phyloP scores from a whole-genome alignment of 2,113 vertebrate species.

The Anguilla rostrata region DNA sequence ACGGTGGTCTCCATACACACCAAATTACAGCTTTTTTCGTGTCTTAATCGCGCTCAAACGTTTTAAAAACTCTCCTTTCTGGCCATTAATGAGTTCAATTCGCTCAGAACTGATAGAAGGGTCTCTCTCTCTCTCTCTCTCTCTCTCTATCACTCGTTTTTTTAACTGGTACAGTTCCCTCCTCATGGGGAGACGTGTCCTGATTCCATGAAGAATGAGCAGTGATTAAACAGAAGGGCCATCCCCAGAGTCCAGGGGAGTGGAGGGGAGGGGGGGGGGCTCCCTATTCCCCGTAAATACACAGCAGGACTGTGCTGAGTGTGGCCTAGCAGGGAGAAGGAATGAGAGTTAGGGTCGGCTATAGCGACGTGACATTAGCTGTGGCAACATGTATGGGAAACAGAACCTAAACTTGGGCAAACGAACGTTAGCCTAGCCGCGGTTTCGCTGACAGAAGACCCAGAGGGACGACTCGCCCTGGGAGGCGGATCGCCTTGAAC shows the following conservation, averaged over 20 bases:
- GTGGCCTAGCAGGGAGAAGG: not conserved
- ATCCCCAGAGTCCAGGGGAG: not conserved
- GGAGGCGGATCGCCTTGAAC: not conserved
- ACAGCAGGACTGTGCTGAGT: not conserved
- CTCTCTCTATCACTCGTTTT: not conserved
- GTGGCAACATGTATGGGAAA: not conserved
- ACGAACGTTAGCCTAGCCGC: not conserved
- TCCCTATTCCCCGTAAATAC: not conserved
- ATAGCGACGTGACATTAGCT: not conserved
- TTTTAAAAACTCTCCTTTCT: not conserved
- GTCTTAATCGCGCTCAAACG: not conserved
- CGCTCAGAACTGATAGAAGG: not conserved
- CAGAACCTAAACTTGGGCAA: not conserved
- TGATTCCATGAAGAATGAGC: constrained; percentile 3
- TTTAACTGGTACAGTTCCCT: not conserved
- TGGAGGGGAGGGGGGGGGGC: not conserved
- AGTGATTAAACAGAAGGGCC: not conserved
- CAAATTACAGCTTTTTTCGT: not conserved
- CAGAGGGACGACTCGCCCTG: not conserved
- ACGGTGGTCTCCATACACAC: not conserved
- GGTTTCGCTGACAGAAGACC: not conserved
- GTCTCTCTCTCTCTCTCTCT: not conserved
- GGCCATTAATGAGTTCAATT: not conserved
- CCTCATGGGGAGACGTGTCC: not conserved
- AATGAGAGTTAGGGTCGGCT: not conserved